A percentile compares a stretch with the other conserved stretches of the same genome.
These are phyloP conservation scores for Delphinus delphis DNA, from an alignment of 2,113 vertebrate species.

Conservation along the genomic window DNA sequence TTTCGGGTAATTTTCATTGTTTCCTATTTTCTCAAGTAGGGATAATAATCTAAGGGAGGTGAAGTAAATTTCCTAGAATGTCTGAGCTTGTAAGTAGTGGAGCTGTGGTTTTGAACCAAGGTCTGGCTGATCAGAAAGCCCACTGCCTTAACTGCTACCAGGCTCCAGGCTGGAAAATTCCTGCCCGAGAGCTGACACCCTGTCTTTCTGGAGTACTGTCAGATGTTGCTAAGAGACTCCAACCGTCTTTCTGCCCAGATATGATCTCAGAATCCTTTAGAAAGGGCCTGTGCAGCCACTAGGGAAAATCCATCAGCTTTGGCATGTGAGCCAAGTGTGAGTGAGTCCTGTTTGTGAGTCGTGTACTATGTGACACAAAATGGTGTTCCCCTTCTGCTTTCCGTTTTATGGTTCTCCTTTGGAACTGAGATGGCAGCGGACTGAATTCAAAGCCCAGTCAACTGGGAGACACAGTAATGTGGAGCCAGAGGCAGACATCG, in stretches of 20 bases:
- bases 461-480: background rate
- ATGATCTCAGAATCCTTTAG: background rate
- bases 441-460: background rate
- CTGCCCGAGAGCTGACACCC: background rate
- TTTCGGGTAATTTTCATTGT: background rate
- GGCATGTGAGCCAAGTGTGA: background rate
- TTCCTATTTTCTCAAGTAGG: background rate
- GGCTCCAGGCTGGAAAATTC: background rate
- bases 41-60: background rate
- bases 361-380: background rate
- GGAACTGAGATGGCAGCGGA: background rate
- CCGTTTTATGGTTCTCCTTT: background rate
- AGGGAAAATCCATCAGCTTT: background rate
- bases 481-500: background rate
- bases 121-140: background rate
- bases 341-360: background rate
- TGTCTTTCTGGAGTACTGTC: background rate
- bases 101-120: background rate
- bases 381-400: background rate
- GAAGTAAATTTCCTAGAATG: background rate
- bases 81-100: background rate
- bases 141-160: background rate
- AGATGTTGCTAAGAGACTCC: background rate
- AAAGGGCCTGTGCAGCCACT: background rate
- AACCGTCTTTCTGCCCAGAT: background rate